phyloP scores from a whole-genome alignment of 1,140 invertebrate genomes.

The Zaprionus africanus region DNA sequence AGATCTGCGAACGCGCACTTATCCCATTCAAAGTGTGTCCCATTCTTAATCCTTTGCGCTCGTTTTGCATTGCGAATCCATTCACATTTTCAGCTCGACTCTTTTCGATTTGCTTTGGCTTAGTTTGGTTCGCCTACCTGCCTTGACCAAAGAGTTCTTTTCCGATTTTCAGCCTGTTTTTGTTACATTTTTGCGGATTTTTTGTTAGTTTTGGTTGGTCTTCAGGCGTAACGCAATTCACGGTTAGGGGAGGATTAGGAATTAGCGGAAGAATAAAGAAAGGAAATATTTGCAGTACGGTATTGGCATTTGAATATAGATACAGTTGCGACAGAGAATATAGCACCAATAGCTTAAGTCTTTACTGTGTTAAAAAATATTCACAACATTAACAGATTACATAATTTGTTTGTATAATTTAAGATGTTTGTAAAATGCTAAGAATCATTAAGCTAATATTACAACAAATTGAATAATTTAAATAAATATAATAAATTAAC shows the following conservation, averaged over 20 bases:
- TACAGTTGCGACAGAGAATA: not conserved
- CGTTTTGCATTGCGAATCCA: constrained; percentile 61
- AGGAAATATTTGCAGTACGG: not conserved
- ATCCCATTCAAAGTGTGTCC: constrained; percentile 15
- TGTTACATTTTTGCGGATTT: constrained; percentile 80
- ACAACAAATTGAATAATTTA: no score
- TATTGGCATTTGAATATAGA: not conserved
- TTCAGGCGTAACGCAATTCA: not conserved
- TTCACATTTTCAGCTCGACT: constrained; percentile 11
- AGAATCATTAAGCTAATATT: no score
- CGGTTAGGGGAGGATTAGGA: not conserved
- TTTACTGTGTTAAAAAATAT: no score
- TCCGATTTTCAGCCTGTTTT: constrained; percentile 53
- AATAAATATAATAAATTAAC: no score
- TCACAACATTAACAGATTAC: no score
- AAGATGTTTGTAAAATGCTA: no score
- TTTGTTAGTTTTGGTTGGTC: constrained; percentile 35
- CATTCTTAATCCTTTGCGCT: constrained; percentile 70
- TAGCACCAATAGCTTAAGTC: not conserved
- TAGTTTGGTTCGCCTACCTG: constrained; percentile 14
- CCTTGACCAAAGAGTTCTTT: constrained; percentile 19
- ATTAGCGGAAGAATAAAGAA: not conserved
- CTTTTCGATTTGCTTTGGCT: not conserved
- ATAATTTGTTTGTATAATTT: no score
- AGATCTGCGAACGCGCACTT: constrained; percentile 32